These are phyloP conservation scores for Apodemia zela DNA, from an alignment of 2,888 invertebrate species.

Conservation along the genomic window DNA sequence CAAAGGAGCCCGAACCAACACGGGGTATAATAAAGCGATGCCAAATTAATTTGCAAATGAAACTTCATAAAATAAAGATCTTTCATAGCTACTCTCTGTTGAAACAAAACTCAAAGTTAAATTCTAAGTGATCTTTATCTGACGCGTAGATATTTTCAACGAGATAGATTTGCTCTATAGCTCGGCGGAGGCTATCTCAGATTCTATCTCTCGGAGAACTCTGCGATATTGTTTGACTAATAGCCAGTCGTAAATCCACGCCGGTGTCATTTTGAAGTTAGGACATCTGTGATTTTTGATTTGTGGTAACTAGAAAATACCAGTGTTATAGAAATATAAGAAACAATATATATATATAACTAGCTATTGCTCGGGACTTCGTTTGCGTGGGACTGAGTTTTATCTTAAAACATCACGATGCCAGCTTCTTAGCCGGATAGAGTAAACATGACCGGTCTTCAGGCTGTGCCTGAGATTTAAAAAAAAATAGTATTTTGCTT, in stretches of 20 bases:
- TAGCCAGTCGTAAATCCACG: constrained; percentile 46
- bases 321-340: constrained; percentile 37
- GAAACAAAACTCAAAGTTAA: constrained; percentile 19
- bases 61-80: neutral
- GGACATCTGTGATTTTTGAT: constrained; percentile 35
- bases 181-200: constrained; percentile 38
- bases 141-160: constrained; percentile 32
- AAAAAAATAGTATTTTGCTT: no score
- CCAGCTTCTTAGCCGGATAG: no score
- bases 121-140: constrained; percentile 20
- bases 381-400: neutral
- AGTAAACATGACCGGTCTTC: no score
- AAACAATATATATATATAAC: neutral
- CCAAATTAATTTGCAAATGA: neutral
- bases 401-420: no score
- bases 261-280: constrained; percentile 53
- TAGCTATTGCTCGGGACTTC: neutral
- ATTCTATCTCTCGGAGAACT: constrained; percentile 44
- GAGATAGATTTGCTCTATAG: constrained; percentile 31
- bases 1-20: no score
- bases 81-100: constrained; percentile 16
- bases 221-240: constrained; percentile 60
- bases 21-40: constrained; percentile 46
- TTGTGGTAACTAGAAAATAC: constrained; percentile 20
- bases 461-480: no score